These are phyloP conservation scores for Crotophaga sulcirostris DNA, from an alignment of 2,113 vertebrate species.

Conservation along the genomic window DNA sequence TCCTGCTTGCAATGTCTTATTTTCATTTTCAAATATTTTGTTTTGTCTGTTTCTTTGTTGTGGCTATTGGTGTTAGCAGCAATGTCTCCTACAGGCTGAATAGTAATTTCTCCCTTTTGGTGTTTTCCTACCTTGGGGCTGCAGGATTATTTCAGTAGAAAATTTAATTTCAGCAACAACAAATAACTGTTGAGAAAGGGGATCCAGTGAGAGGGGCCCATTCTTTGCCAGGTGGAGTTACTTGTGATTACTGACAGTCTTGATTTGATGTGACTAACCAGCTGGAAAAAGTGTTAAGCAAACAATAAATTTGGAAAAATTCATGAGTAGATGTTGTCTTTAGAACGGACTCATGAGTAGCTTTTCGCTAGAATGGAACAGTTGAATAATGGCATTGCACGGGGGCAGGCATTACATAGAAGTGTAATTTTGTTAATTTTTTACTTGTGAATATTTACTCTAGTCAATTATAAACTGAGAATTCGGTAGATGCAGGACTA, in stretches of 20 bases:
- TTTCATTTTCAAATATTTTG: neutral
- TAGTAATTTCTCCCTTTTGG: neutral
- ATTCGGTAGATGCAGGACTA: neutral
- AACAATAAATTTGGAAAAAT: neutral
- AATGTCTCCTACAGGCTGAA: neutral
- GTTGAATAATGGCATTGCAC: neutral
- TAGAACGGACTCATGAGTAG: fast-evolving
- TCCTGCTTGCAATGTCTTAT: neutral
- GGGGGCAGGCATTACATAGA: neutral
- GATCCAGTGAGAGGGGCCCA: fast-evolving
- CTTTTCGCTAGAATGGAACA: neutral
- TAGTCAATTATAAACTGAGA: neutral
- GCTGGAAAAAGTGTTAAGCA: neutral
- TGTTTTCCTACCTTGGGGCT: neutral
- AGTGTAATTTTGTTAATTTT: neutral
- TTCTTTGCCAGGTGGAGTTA: neutral
- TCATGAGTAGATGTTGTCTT: neutral
- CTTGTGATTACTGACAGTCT: neutral
- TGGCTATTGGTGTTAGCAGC: neutral
- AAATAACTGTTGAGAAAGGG: neutral
- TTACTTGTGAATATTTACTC: neutral
- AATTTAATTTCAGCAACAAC: neutral
- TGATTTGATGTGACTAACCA: neutral
- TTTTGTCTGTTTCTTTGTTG: neutral
- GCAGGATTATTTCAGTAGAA: neutral